phyloP scores from a whole-genome alignment of 1,140 invertebrate species.

The Drosophila nikananu region DNA sequence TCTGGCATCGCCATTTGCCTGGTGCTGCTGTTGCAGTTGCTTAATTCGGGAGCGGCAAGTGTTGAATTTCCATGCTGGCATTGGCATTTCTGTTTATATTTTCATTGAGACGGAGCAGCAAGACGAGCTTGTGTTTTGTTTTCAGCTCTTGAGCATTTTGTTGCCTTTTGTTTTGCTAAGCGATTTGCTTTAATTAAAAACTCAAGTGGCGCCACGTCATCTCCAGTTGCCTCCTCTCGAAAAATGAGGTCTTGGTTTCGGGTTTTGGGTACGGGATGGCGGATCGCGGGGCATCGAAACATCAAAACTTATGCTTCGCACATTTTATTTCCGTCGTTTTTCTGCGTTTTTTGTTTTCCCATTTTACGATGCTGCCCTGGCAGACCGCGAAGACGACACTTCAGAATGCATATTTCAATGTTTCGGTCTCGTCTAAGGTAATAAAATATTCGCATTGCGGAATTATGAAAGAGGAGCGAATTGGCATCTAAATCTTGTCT shows the following conservation, averaged over 20 bases:
- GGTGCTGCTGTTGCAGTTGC: slow-evolving; percentile 64
- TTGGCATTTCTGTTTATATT: slow-evolving; percentile 77
- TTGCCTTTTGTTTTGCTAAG: slow-evolving; percentile 72
- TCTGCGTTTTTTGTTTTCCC: slow-evolving; percentile 11
- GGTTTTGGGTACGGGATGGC: background rate
- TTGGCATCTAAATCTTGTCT: slow-evolving; percentile 77
- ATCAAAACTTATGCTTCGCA: slow-evolving; percentile 48
- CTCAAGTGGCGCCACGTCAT: slow-evolving; percentile 71
- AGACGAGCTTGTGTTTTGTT: slow-evolving; percentile 41
- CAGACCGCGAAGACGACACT: slow-evolving; percentile 65
- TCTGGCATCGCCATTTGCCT: slow-evolving; percentile 37
- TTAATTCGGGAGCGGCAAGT: slow-evolving; percentile 75
- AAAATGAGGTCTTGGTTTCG: background rate
- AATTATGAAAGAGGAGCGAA: slow-evolving; percentile 59
- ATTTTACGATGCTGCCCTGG: slow-evolving; percentile 44
- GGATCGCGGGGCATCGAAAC: slow-evolving; percentile 34
- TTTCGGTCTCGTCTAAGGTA: slow-evolving; percentile 68
- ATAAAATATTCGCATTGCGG: slow-evolving; percentile 75
- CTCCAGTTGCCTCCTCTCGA: slow-evolving; percentile 31
- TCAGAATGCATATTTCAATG: slow-evolving; percentile 80
- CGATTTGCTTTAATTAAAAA: slow-evolving; percentile 79
- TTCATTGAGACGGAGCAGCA: slow-evolving; percentile 24
- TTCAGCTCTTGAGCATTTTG: slow-evolving; percentile 66
- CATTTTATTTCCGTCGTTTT: slow-evolving; percentile 25
- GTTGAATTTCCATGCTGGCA: slow-evolving; percentile 78